A percentile compares a stretch with the other conserved stretches of the same genome.
Evolutionary conservation across 2,113 vertebrate genomes (phyloP).

Genomic region (Ciconia stormi): DNA sequence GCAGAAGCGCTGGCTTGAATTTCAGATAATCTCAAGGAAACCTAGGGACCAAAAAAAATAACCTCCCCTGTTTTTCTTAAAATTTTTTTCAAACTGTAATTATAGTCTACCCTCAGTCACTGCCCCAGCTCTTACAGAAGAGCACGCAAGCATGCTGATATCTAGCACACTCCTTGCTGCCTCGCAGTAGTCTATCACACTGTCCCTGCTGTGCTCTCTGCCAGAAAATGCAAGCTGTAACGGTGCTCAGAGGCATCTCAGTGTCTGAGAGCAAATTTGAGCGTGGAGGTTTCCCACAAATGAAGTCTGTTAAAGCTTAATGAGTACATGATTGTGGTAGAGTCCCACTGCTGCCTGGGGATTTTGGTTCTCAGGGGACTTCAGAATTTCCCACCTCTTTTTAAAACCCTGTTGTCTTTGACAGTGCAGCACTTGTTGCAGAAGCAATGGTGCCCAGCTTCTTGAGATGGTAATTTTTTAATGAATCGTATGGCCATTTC

Average conservation of each 20-base stretch:
- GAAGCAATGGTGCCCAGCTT: not conserved
- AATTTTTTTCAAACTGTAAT: not conserved
- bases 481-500: not conserved
- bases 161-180: not conserved
- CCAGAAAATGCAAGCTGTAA: not conserved
- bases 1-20: not conserved
- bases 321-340: not conserved
- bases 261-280: not conserved
- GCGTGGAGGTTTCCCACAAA: not conserved
- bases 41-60: not conserved
- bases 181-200: not conserved
- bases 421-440: not conserved
- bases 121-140: accelerated
- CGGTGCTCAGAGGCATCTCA: not conserved
- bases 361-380: not conserved
- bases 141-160: not conserved
- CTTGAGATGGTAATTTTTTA: not conserved
- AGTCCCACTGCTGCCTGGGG: not conserved
- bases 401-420: not conserved
- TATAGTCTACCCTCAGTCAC: not conserved
- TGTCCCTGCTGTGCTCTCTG: not conserved
- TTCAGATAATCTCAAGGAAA: not conserved
- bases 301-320: not conserved
- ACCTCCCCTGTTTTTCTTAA: not conserved
- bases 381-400: not conserved